These are phyloP conservation scores for Aspidapion aeneum DNA, from an alignment of 2,888 invertebrate genomes.

Conservation along the genomic window DNA sequence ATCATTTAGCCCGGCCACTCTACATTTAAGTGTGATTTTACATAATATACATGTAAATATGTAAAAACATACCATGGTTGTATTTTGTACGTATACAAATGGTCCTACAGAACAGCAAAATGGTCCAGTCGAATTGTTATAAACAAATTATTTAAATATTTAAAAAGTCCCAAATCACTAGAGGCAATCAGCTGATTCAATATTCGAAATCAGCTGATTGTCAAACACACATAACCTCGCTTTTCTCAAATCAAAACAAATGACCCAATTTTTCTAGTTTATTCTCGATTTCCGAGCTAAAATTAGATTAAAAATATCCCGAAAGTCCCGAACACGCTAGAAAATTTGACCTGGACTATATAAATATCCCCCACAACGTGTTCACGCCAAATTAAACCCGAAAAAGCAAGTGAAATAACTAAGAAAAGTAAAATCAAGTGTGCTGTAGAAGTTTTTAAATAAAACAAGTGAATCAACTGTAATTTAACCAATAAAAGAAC, in stretches of 20 bases:
- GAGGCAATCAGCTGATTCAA: too few species aligned
- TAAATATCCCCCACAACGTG: conserved; percentile 17
- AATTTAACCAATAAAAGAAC: too few species aligned
- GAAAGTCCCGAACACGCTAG: background rate
- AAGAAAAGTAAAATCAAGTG: conserved; percentile 10
- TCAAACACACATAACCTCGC: conserved; percentile 4
- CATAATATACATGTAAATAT: too few species aligned
- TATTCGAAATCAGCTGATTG: conserved; percentile 17
- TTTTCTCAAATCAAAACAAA: too few species aligned
- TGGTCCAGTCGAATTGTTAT: background rate
- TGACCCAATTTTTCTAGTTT: background rate
- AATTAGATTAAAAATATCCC: conserved; percentile 17
- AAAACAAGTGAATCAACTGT: too few species aligned
- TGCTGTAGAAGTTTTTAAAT: too few species aligned
- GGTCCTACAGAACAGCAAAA: too few species aligned
- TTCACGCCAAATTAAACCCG: conserved; percentile 11
- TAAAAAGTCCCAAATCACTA: background rate
- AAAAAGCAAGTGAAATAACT: conserved; percentile 24
- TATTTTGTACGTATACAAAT: conserved; percentile 8
- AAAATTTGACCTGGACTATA: conserved; percentile 1
- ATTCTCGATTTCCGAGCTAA: too few species aligned
- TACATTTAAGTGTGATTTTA: too few species aligned
- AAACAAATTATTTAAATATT: background rate
- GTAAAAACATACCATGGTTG: conserved; percentile 14
- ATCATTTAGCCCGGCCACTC: too few species aligned